These are phyloP conservation scores for Callopanchax toddi DNA, from an alignment of 2,113 vertebrate genomes.

Conservation along the genomic window DNA sequence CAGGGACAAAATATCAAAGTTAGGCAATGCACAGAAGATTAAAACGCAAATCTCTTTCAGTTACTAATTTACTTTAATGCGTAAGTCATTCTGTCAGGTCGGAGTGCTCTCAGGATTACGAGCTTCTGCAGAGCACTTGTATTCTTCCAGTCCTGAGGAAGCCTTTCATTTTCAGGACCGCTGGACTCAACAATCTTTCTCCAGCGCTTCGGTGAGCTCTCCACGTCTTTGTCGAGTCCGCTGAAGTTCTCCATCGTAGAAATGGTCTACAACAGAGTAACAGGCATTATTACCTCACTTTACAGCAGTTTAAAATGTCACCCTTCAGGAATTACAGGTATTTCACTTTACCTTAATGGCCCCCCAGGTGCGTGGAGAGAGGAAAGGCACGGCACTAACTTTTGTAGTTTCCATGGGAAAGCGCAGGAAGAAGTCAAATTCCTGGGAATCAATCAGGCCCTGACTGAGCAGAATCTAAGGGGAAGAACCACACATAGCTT, in stretches of 20 bases:
- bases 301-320: background rate
- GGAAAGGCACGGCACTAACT: constrained; percentile 82
- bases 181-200: constrained; percentile 85
- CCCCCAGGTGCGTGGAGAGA: constrained; percentile 83
- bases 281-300: background rate
- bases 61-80: constrained; percentile 70
- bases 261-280: constrained; percentile 48
- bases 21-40: background rate
- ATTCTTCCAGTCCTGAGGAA: constrained; percentile 85
- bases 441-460: constrained; percentile 76
- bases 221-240: constrained; percentile 82
- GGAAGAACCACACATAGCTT: constrained; percentile 20
- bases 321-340: background rate
- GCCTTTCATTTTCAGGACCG: constrained; percentile 84
- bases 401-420: constrained; percentile 79
- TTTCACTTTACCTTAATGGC: constrained; percentile 80
- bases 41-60: background rate
- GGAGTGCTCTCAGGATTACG: constrained; percentile 79
- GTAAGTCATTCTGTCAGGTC: constrained; percentile 81
- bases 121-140: constrained; percentile 83
- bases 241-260: constrained; percentile 76
- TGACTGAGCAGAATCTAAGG: constrained; percentile 83
- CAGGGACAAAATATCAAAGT: constrained; percentile 2
- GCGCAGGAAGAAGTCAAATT: constrained; percentile 84
- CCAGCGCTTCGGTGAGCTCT: constrained; percentile 84